Conservation (phyloP, 1,140 invertebrate genomes). For the Myzus persicae region DNA sequence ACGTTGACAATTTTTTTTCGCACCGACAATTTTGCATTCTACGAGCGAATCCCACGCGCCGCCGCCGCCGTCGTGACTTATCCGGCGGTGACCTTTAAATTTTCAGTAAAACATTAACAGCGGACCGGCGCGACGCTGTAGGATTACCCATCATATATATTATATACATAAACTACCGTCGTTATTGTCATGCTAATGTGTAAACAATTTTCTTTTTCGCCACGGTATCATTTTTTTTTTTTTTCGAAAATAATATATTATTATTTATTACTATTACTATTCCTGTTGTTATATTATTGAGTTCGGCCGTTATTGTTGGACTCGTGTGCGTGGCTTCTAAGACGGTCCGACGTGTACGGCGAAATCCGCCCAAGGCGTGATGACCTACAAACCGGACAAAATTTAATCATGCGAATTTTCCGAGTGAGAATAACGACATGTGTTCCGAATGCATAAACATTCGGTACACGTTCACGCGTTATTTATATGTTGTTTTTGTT, state of each 20-base stretch:
- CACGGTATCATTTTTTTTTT: background rate
- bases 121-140: background rate
- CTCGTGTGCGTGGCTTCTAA: background rate
- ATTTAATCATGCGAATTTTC: constrained; percentile 17
- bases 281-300: too few species aligned
- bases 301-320: too few species aligned
- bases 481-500: background rate
- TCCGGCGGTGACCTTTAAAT: background rate
- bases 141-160: background rate
- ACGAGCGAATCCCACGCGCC: background rate
- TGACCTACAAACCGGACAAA: background rate
- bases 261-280: background rate
- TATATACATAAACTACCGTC: too few species aligned
- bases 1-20: background rate
- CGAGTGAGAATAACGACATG: constrained; percentile 5
- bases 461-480: background rate
- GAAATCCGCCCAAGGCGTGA: background rate
- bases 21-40: background rate
- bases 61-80: background rate
- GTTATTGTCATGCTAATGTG: background rate
- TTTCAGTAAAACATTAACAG: background rate
- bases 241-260: background rate
- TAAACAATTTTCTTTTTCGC: too few species aligned
- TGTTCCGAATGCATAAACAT: background rate
- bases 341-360: background rate